These are phyloP conservation scores for Anniella stebbinsi DNA, from an alignment of 2,797 vertebrate genomes.

Conservation along the genomic window DNA sequence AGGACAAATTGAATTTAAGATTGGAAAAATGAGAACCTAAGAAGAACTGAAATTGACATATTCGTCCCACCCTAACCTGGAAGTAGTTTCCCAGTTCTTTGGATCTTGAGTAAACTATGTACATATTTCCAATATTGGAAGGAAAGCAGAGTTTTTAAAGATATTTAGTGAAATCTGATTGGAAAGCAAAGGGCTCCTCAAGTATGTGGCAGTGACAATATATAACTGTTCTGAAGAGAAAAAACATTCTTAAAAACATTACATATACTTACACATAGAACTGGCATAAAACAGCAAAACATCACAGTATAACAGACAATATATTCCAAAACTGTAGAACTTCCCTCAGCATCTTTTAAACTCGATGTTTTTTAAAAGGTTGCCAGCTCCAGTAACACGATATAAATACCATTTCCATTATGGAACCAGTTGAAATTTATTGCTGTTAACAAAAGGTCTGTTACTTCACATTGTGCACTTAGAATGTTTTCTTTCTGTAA, in stretches of 20 bases:
- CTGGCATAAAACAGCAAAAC: too few relatives aligned
- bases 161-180: background rate
- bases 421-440: background rate
- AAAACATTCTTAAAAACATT: too few relatives aligned
- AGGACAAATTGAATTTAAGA: too few relatives aligned
- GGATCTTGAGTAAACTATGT: background rate
- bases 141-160: background rate
- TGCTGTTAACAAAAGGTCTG: background rate
- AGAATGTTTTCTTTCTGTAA: background rate
- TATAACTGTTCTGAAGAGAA: too few relatives aligned
- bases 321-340: background rate
- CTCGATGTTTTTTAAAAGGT: background rate
- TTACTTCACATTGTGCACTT: background rate
- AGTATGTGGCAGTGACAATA: too few relatives aligned
- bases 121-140: background rate
- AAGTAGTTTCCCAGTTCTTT: too few relatives aligned
- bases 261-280: too few relatives aligned
- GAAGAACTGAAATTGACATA: too few relatives aligned
- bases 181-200: background rate
- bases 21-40: too few relatives aligned
- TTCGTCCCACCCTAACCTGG: too few relatives aligned
- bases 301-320: background rate
- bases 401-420: background rate
- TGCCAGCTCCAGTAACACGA: background rate
- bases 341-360: background rate